Base-by-base conservation (phyloP, 2,888 invertebrate genomes). In the Epistrophe eligans region DNA sequence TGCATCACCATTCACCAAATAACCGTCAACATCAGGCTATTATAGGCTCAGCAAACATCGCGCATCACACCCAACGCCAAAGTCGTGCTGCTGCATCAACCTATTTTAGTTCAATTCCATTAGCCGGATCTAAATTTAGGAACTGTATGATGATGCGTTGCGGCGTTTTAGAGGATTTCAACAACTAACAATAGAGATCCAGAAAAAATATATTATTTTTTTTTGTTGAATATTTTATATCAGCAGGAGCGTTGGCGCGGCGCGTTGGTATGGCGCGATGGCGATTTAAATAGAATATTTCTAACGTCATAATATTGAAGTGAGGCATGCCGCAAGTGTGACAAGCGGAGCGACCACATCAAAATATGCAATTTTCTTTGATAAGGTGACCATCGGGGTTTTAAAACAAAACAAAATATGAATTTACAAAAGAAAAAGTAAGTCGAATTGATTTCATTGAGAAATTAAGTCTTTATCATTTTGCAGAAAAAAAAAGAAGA, bases 41-140 rank as follows among this genome's bases (percentile, higher is more conserved):
- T 48, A 45, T 48, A 48, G 17, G 50, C 50, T 19, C 19, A 19
- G 19, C 50, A 45, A 4, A 1, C n/a, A 48, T 24, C 24, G 24
- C 24, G 48, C 19, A n/a, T 28, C 52, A 15, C 66, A 52, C 66
- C 45, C 28, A 48, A 35, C 64, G 40, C 28, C 28, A n/a, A 62
- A 38, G 5, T 45, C 76, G 57, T 73, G 64, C 57, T 67, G 85
- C 82, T 55, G 85, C 82, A 76, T 76, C 74, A 77, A 83, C 71
- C 87, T 87, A 87, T 83, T 83, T 83, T 64, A 71, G 79, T 76
- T 52, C 87, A 83, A 87, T 87, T 87, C 87, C 87, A 87, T 87
- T 87, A 87, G 87, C 79, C 52, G 67, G 13, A 58, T 76, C 83
- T 83, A 87, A 83, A 87, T 87, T 87, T 87, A 87, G 87, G 79